These are phyloP conservation scores for Drosophila nigricruria DNA, from an alignment of 2,888 invertebrate species.

Conservation along the genomic window DNA sequence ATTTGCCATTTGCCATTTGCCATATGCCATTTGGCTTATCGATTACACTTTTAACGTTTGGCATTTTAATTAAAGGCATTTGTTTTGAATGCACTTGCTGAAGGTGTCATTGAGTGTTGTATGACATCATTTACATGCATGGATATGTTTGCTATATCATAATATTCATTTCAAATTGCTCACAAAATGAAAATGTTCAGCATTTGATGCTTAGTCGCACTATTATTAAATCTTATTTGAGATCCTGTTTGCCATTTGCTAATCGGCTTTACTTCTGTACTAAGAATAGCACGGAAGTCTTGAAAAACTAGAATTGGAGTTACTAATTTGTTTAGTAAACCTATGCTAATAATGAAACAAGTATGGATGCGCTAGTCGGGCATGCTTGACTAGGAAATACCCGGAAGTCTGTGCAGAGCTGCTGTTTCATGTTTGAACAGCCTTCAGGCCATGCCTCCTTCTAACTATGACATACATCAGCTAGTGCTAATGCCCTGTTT, in stretches of 20 bases:
- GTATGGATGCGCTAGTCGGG: too few relatives aligned
- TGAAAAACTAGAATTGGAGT: not conserved
- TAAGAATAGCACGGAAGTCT: not conserved
- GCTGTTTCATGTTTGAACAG: too few relatives aligned
- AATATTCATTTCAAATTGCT: too few relatives aligned
- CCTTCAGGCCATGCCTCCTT: not conserved
- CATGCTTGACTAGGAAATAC: not conserved
- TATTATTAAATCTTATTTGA: too few relatives aligned
- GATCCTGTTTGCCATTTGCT: not conserved
- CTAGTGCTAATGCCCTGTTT: too few relatives aligned
- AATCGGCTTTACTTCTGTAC: not conserved
- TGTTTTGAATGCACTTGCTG: constrained; percentile 17
- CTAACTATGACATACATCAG: not conserved
- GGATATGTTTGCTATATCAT: not conserved
- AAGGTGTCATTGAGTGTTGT: constrained; percentile 23
- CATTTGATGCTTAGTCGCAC: too few relatives aligned
- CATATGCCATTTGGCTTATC: not conserved
- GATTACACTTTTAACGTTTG: constrained; percentile 8
- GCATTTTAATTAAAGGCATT: constrained; percentile 54
- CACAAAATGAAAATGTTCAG: too few relatives aligned
- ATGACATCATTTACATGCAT: constrained; percentile 18
- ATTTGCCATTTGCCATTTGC: too few relatives aligned
- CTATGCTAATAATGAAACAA: constrained; percentile 5
- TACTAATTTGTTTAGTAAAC: not conserved
- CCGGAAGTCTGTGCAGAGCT: not conserved